Conservation (phyloP, 1,140 invertebrate species). For the Nylanderia fulva region DNA sequence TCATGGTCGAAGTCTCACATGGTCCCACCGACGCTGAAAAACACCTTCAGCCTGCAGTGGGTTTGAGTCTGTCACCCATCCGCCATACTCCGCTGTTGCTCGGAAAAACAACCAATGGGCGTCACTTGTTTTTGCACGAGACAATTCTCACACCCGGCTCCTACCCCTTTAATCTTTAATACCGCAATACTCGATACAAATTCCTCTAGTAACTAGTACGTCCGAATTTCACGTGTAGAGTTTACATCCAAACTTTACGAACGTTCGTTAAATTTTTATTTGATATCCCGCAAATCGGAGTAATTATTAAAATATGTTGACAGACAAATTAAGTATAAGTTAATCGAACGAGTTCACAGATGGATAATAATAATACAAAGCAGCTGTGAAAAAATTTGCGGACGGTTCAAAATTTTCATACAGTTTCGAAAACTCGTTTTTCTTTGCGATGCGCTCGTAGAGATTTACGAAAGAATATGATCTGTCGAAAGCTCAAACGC, state of each 20-base stretch:
- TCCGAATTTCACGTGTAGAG: constrained; percentile 10
- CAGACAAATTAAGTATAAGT: not conserved
- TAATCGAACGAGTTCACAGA: not conserved
- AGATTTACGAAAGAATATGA: not conserved
- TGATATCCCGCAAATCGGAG: not conserved
- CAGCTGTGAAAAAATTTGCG: not conserved
- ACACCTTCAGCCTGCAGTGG: constrained; percentile 68
- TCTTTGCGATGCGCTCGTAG: not conserved
- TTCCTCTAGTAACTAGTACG: constrained; percentile 9
- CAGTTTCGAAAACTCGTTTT: not conserved
- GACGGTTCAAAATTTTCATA: constrained; percentile 16
- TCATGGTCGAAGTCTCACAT: constrained; percentile 82
- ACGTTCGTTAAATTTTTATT: constrained; percentile 4
- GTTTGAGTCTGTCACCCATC: constrained; percentile 69
- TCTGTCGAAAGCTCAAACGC: constrained; percentile 11
- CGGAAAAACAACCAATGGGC: constrained; percentile 41
- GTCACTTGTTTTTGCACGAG: constrained; percentile 52
- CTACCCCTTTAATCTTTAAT: constrained; percentile 36
- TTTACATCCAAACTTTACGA: not conserved
- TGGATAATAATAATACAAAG: not conserved
- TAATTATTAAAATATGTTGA: not conserved
- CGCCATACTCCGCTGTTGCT: constrained; percentile 65
- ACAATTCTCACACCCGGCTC: constrained; percentile 35
- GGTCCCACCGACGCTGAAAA: constrained; percentile 76
- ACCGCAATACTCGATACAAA: constrained; percentile 36